These are phyloP conservation scores for Pammene fasciana DNA, from an alignment of 2,888 invertebrate genomes.

Conservation along the genomic window DNA sequence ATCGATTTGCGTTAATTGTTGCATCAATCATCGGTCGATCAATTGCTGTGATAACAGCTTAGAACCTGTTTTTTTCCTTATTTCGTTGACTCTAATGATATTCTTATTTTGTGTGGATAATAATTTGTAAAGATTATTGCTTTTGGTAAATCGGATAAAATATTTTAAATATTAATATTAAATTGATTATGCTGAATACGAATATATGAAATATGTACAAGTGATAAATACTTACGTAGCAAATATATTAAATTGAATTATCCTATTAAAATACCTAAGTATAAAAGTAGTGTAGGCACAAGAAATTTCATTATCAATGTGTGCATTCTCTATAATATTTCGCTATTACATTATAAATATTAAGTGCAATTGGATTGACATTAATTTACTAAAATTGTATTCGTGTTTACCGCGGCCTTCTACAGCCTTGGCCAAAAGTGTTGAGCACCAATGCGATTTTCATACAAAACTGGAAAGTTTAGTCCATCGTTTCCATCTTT, in stretches of 20 bases:
- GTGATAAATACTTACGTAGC: constrained; percentile 41
- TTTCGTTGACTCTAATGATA: too few species aligned
- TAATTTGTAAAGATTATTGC: constrained; percentile 19
- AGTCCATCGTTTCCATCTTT: too few species aligned
- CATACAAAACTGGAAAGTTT: too few species aligned
- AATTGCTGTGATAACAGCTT: neutral
- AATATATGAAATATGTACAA: constrained; percentile 46
- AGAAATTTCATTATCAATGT: constrained; percentile 73
- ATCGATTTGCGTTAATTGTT: neutral
- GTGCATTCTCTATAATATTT: constrained; percentile 64
- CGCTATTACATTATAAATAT: constrained; percentile 50
- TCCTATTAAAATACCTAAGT: constrained; percentile 70
- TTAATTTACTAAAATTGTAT: constrained; percentile 1
- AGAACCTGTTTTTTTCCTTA: too few species aligned
- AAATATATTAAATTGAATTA: constrained; percentile 52
- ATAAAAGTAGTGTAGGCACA: constrained; percentile 79
- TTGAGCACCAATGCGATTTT: too few species aligned
- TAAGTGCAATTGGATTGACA: constrained; percentile 47
- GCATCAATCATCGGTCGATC: neutral
- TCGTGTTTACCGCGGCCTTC: constrained; percentile 10
- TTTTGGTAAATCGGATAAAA: constrained; percentile 20
- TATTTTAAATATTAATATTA: constrained; percentile 24
- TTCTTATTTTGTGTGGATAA: neutral
- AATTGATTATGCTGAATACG: constrained; percentile 35
- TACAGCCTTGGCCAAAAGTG: too few species aligned